Percentiles rank a stretch among this genome's conserved stretches.
phyloP scores from a whole-genome alignment of 2,888 invertebrate species.

The Hyposoter dolosus region DNA sequence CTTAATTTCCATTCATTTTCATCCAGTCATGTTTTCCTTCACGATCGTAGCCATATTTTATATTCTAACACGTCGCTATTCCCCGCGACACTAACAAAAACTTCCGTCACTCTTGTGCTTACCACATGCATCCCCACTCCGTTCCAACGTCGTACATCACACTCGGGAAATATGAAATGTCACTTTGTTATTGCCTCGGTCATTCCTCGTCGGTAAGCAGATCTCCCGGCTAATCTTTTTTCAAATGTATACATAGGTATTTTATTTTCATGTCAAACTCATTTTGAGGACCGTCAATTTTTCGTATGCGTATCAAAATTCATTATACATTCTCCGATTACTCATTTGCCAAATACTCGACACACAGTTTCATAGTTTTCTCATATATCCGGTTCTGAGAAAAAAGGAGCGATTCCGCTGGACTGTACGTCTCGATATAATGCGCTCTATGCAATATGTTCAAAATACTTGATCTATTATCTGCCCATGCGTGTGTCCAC shows the following conservation, averaged over 20 bases:
- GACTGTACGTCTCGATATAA: too few relatives aligned
- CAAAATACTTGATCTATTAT: neutral
- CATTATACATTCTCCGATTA: too few relatives aligned
- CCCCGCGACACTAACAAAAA: conserved; percentile 44
- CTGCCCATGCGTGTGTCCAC: neutral
- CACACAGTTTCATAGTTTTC: too few relatives aligned
- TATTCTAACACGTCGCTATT: conserved; percentile 34
- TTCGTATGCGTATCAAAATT: too few relatives aligned
- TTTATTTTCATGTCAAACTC: neutral
- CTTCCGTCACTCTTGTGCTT: conserved; percentile 51
- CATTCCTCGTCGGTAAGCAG: neutral
- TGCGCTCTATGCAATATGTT: neutral
- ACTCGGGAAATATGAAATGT: conserved; percentile 23
- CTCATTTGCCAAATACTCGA: too few relatives aligned
- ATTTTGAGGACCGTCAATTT: too few relatives aligned
- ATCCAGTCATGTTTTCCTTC: conserved; percentile 78
- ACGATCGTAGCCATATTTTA: conserved; percentile 74
- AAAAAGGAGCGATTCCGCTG: neutral
- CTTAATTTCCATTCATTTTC: conserved; percentile 76
- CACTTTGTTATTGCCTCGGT: neutral
- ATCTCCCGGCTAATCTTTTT: neutral
- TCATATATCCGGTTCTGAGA: too few relatives aligned
- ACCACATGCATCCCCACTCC: conserved; percentile 41
- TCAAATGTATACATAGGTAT: neutral
- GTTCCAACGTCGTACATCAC: neutral